Conservation (phyloP, 1,140 invertebrate genomes). For the Tetragonula clypearis region DNA sequence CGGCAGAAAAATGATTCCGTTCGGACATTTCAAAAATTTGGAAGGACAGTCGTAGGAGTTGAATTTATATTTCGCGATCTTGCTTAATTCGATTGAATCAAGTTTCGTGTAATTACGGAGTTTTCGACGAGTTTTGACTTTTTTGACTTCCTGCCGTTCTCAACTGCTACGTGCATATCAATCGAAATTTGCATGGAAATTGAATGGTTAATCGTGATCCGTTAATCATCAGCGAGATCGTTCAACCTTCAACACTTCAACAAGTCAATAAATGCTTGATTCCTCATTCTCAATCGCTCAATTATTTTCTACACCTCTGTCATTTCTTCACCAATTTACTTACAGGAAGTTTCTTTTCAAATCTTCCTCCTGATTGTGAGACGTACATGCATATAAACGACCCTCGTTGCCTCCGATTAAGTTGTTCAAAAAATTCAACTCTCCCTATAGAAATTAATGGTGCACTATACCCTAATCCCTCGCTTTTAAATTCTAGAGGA, state of each 20-base stretch:
- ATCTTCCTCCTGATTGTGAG: neutral
- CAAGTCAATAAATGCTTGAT: no score
- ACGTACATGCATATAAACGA: neutral
- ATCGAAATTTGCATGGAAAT: no score
- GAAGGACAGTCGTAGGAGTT: neutral
- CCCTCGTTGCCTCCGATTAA: neutral
- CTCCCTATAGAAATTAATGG: neutral
- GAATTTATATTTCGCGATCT: neutral
- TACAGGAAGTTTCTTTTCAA: neutral
- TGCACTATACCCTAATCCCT: neutral
- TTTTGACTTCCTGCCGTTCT: no score
- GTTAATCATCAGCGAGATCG: no score
- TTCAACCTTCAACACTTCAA: no score
- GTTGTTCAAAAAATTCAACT: neutral
- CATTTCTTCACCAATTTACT: neutral
- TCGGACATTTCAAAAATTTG: neutral
- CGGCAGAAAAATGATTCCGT: neutral
- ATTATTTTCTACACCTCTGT: neutral
- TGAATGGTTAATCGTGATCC: no score
- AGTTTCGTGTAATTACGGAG: no score
- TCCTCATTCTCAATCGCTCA: no score
- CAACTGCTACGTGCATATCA: no score
- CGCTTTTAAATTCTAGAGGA: conserved; percentile 38
- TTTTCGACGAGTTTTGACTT: no score
- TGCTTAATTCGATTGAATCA: no score